Conservation (phyloP, 2,888 invertebrate genomes). For the Siphonodentalium dalli region DNA sequence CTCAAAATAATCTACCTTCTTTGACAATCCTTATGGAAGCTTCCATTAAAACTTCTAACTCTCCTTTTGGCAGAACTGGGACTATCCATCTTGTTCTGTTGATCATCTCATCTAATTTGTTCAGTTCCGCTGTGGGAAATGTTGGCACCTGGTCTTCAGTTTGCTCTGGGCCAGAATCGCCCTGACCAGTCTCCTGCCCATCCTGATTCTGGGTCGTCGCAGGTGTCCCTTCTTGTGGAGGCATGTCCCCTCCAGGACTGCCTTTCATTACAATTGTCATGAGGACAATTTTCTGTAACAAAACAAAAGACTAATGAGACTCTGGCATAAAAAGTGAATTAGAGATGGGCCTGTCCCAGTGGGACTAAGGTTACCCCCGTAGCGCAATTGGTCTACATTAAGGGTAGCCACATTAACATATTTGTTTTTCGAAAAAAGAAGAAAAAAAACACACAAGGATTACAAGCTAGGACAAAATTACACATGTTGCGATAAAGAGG, state of each 20-base stretch:
- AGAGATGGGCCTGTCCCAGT: too few relatives aligned
- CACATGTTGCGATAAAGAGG: too few relatives aligned
- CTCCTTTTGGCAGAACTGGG: constrained; percentile 94
- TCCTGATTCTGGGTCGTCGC: constrained; percentile 11
- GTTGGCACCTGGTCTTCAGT: constrained; percentile 65
- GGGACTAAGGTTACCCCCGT: too few relatives aligned
- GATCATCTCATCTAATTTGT: constrained; percentile 92
- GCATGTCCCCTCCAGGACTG: constrained; percentile 59
- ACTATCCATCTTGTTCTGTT: constrained; percentile 96
- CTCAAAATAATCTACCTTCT: constrained; percentile 71
- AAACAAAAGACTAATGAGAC: too few relatives aligned
- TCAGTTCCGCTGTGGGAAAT: constrained; percentile 87
- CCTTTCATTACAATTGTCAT: constrained; percentile 65
- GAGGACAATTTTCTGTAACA: too few relatives aligned
- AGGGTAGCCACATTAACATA: too few relatives aligned
- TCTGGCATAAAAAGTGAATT: too few relatives aligned
- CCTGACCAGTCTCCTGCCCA: constrained; percentile 44
- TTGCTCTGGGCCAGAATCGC: constrained; percentile 34
- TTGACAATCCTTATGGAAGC: constrained; percentile 86
- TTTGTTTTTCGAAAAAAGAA: too few relatives aligned
- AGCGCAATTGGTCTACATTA: too few relatives aligned
- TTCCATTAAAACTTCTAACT: constrained; percentile 88
- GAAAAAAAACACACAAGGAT: too few relatives aligned
- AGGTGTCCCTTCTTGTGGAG: constrained; percentile 49
- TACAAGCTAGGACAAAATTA: too few relatives aligned